Evolutionary conservation across 2,797 vertebrate genomes (phyloP), one percentile per base, ranked within the genome.

Genomic region (Huso huso): DNA sequence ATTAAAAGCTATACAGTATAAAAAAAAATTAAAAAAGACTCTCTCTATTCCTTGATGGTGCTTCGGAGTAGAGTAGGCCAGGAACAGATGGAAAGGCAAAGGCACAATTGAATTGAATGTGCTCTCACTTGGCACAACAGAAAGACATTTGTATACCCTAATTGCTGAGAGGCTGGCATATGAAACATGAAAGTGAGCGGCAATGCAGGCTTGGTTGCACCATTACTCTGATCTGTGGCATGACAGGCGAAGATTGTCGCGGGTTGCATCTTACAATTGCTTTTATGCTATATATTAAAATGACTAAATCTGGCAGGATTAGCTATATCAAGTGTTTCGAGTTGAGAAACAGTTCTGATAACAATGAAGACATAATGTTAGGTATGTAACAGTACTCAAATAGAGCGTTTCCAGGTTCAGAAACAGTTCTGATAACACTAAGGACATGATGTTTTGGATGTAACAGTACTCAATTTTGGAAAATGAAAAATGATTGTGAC

Each of bases 141-240:
- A 64, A 70, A 71, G 23, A 50, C 68, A 64, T 67, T 74, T 62
- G 70, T 58, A 58, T n/a, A 58, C n/a, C 55, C 3, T 58, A 58
- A 58, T 18, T 9, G 69, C 65, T 72, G 69, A 77, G 65, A 73
- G 69, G 63, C 68, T 55, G 48, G 48, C 63, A 70, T 64, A 65
- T 65, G 37, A 77, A 67, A 66, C 67, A 72, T 75, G 68, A 74
- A 78, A 71, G 10, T n/a, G 66, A 81, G 75, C 70, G 18, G 62
- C 15, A 68, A 62, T 8, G 50, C 23, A 37, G 61, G 48, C 57
- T 1, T 10, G 60, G 57, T 50, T 8, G n/a, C n/a, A 6, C 52
- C 0, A 1, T 11, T 65, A 65, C 48, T 13, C 50, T 23, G 1
- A 49, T 65, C 65, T 64, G 69, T 50, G n/a, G 66, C 66, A 65